A percentile compares a stretch with the other conserved stretches of the same genome.
Evolutionary conservation across 1,140 invertebrate genomes (phyloP).

Genomic region (Drosophila ananassae): DNA sequence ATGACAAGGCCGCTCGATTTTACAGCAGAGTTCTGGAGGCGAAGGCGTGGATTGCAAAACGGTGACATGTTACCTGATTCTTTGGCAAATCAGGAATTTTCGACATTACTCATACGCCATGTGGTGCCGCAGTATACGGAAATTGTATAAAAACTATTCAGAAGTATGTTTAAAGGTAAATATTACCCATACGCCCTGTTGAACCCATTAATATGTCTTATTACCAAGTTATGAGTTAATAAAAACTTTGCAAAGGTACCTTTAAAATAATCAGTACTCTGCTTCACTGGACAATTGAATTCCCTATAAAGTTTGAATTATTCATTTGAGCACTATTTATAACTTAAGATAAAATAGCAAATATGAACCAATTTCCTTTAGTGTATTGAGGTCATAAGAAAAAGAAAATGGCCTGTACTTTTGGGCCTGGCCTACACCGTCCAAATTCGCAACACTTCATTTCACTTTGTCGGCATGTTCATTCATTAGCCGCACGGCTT

Average conservation of each 20-base stretch:
- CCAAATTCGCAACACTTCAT: constrained; percentile 30
- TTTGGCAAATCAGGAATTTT: background rate
- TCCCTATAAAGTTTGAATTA: background rate
- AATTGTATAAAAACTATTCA: background rate
- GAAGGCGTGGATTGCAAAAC: constrained; percentile 23
- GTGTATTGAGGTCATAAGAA: background rate
- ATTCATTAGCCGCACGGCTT: constrained; percentile 62
- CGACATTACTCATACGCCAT: constrained; percentile 61
- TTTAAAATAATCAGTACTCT: background rate
- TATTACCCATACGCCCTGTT: background rate
- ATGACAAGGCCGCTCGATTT: constrained; percentile 61
- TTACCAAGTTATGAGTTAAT: background rate
- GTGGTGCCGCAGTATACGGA: constrained; percentile 9
- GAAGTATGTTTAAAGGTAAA: background rate
- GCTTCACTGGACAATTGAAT: background rate
- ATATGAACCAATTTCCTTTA: background rate
- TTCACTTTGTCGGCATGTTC: constrained; percentile 44
- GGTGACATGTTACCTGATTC: constrained; percentile 14
- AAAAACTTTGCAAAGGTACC: too few relatives aligned
- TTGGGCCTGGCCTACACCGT: constrained; percentile 4
- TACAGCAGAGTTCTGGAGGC: constrained; percentile 18
- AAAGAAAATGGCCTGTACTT: background rate
- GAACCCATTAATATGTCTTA: background rate
- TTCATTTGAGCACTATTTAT: too few relatives aligned
- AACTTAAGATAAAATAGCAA: background rate